Evolutionary conservation across 1,140 invertebrate species (phyloP).

Genomic region (Battus philenor): DNA sequence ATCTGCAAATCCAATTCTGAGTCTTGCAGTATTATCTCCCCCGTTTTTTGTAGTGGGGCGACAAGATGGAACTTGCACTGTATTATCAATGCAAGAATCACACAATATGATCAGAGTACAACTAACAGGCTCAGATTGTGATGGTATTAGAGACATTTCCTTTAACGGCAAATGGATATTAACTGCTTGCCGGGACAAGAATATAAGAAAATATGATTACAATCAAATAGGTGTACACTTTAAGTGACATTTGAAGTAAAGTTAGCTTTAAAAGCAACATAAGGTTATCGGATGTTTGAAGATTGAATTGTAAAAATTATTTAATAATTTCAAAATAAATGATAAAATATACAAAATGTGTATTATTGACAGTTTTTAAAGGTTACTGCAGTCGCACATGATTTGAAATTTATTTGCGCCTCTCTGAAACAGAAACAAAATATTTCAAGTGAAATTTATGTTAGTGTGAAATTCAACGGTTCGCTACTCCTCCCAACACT

Average conservation of each 20-base stretch:
- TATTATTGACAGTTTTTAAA: neutral
- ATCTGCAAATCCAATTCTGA: conserved; percentile 69
- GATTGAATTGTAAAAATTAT: too few species aligned
- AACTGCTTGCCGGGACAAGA: conserved; percentile 76
- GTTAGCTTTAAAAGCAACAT: too few species aligned
- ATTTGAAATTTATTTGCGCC: neutral
- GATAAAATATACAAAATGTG: neutral
- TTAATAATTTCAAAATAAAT: too few species aligned
- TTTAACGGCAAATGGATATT: conserved; percentile 77
- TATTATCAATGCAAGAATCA: conserved; percentile 46
- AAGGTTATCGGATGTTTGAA: too few species aligned
- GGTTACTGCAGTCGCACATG: neutral
- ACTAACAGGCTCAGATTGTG: conserved; percentile 83
- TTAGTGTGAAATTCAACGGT: too few species aligned
- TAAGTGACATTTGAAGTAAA: conserved; percentile 39
- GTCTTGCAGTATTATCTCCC: conserved; percentile 47
- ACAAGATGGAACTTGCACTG: conserved; percentile 79
- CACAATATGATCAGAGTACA: conserved; percentile 70
- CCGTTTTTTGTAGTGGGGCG: conserved; percentile 68
- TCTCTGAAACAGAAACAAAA: too few species aligned
- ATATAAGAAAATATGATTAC: conserved; percentile 77
- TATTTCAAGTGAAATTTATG: too few species aligned
- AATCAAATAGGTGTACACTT: conserved; percentile 63
- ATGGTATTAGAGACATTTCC: conserved; percentile 78
- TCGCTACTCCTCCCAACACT: too few species aligned